Evolutionary conservation across 2,797 vertebrate genomes (phyloP).

Genomic region (Cottoperca gobio): DNA sequence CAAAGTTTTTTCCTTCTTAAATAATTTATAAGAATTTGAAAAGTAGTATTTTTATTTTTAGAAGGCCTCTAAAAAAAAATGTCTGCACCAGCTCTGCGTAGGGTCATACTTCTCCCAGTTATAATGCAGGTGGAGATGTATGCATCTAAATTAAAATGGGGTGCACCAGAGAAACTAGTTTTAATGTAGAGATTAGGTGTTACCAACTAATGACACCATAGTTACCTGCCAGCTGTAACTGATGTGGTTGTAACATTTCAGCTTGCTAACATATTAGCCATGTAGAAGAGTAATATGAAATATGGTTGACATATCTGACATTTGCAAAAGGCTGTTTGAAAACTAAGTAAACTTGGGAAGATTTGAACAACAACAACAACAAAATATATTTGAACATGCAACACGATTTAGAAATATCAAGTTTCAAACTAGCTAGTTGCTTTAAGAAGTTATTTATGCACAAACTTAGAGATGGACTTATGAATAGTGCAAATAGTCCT

Average conservation of each 20-base stretch:
- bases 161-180: no score
- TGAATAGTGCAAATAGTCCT: not conserved
- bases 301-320: not conserved
- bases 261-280: not conserved
- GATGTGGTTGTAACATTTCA: not conserved
- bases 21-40: not conserved
- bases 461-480: not conserved
- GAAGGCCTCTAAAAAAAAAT: not conserved
- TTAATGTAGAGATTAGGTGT: not conserved
- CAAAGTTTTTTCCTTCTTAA: not conserved
- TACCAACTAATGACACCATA: not conserved
- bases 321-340: not conserved
- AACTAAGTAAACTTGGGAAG: not conserved
- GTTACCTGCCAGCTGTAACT: not conserved
- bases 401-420: not conserved
- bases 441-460: not conserved
- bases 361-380: conserved; percentile 2
- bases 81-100: not conserved
- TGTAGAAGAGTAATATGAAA: not conserved
- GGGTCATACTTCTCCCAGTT: not conserved
- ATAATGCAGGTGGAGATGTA: not conserved
- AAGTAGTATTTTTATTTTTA: not conserved
- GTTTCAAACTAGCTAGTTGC: not conserved
- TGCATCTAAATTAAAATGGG: not conserved
- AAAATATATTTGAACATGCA: not conserved